Conservation (phyloP, 2,113 vertebrate genomes). For the Peromyscus polionotus region DNA sequence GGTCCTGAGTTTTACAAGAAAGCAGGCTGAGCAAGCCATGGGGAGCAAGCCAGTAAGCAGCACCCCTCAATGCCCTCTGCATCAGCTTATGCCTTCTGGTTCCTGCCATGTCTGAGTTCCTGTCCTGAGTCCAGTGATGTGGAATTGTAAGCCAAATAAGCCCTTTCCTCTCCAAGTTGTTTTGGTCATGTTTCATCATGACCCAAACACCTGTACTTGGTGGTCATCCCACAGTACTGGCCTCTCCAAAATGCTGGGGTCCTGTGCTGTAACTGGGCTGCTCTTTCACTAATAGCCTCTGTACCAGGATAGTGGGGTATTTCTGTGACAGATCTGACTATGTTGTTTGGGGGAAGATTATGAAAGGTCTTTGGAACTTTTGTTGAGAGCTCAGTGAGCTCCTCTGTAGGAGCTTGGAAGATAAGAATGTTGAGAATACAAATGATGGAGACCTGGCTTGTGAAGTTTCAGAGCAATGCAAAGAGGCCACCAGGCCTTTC, state of each 20-base stretch:
- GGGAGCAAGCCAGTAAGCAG: background rate
- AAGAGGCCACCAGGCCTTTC: background rate
- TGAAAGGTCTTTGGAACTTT: background rate
- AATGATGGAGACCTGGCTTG: background rate
- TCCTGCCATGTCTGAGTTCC: background rate
- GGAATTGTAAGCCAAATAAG: background rate
- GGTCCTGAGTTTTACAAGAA: background rate
- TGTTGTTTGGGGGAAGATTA: background rate
- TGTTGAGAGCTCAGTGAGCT: background rate
- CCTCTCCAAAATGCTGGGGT: too few relatives aligned
- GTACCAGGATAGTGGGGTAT: background rate
- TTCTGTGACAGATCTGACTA: too few relatives aligned
- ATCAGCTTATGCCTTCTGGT: background rate
- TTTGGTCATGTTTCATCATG: background rate
- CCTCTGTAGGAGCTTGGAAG: background rate
- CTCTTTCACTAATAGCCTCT: too few relatives aligned
- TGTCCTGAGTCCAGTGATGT: background rate
- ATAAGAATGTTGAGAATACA: background rate
- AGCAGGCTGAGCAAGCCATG: background rate
- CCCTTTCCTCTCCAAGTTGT: background rate
- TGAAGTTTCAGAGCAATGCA: background rate
- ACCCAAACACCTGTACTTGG: too few relatives aligned
- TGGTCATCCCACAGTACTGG: too few relatives aligned
- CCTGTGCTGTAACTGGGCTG: too few relatives aligned
- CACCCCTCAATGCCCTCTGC: fast-evolving